Conservation (phyloP, 2,888 invertebrate species). For the Drepana falcataria region DNA sequence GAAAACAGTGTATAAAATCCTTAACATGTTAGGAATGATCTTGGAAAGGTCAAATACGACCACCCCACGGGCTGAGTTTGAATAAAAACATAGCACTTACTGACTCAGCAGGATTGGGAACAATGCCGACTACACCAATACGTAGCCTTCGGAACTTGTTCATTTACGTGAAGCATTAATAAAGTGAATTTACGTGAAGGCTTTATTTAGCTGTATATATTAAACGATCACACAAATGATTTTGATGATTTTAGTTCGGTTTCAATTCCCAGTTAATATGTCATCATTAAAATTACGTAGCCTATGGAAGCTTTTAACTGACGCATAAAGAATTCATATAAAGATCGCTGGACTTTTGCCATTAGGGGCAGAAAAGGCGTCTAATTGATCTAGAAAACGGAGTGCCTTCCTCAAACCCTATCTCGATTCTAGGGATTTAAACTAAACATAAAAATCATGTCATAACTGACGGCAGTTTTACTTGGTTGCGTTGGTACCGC, state of each 20-base stretch:
- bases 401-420: too few relatives aligned
- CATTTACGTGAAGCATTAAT: not conserved
- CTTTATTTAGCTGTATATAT: not conserved
- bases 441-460: too few relatives aligned
- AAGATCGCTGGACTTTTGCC: too few relatives aligned
- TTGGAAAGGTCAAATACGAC: not conserved
- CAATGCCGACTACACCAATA: not conserved
- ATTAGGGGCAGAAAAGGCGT: too few relatives aligned
- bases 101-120: not conserved
- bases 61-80: not conserved
- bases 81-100: not conserved
- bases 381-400: too few relatives aligned
- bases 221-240: not conserved
- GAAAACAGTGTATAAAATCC: too few relatives aligned
- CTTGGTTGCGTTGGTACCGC: slow-evolving; percentile 1
- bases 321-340: too few relatives aligned
- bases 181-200: not conserved
- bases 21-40: not conserved
- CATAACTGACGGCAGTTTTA: too few relatives aligned
- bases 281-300: too few relatives aligned
- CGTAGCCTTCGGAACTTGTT: not conserved
- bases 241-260: not conserved
- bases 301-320: too few relatives aligned
- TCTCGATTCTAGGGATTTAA: too few relatives aligned
- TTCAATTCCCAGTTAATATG: not conserved